A percentile compares a stretch with the other conserved stretches of the same genome.
phyloP scores from a whole-genome alignment of 2,113 vertebrate species.

The Paracanthobrama guichenoti region DNA sequence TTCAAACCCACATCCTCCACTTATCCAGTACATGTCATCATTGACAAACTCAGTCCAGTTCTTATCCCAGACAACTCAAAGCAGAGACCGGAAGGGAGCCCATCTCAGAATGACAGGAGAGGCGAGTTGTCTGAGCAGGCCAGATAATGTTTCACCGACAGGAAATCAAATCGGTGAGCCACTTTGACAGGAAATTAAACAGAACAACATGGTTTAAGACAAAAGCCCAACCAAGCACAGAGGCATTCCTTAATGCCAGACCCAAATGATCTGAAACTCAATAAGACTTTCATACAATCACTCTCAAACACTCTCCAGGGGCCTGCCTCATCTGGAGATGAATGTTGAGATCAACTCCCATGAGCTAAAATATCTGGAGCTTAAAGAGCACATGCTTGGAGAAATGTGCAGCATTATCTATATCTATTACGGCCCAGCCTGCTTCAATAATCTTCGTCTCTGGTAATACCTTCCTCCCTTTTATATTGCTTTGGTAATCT shows the following conservation, averaged over 20 bases:
- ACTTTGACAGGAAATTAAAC: constrained; percentile 74
- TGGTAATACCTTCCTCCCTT: constrained; percentile 1
- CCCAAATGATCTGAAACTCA: constrained; percentile 35
- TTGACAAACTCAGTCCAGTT: constrained; percentile 17
- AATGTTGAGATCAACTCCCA: constrained; percentile 48
- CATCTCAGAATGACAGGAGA: neutral
- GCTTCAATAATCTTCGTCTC: constrained; percentile 9
- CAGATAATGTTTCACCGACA: constrained; percentile 60
- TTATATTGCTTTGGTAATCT: neutral
- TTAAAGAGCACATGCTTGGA: constrained; percentile 52
- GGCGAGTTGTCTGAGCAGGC: constrained; percentile 20
- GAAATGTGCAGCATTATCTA: constrained; percentile 12
- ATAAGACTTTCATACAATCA: constrained; percentile 42
- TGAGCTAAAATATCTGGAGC: constrained; percentile 37
- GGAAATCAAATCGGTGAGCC: constrained; percentile 69
- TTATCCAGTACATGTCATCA: neutral
- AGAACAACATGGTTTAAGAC: constrained; percentile 64
- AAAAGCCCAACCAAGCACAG: constrained; percentile 47
- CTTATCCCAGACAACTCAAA: neutral
- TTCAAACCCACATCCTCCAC: constrained; percentile 9
- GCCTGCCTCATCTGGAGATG: constrained; percentile 47
- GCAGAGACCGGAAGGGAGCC: neutral
- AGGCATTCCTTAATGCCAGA: constrained; percentile 32
- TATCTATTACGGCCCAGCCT: too few relatives aligned
- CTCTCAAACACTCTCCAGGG: constrained; percentile 40